Conservation (phyloP, 2,797 vertebrate species). For the Eupleurogrammus muticus region DNA sequence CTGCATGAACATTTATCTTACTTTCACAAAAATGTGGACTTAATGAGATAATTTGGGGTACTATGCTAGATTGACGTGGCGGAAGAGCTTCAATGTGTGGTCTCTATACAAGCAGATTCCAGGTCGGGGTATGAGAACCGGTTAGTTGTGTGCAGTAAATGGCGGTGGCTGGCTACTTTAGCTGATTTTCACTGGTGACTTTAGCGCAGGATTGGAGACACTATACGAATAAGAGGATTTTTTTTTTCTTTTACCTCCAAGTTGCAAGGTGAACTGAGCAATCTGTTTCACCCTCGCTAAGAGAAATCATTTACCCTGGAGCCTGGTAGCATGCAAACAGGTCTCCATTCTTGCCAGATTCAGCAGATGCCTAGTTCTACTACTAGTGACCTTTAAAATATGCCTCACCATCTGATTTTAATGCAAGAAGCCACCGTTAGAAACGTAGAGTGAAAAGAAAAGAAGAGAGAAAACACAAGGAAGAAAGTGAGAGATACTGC, state of each 20-base stretch:
- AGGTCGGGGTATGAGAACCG: conserved; percentile 42
- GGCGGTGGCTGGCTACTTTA: conserved; percentile 43
- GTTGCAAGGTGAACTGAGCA: conserved; percentile 66
- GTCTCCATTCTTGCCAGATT: conserved; percentile 61
- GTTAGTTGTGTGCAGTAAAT: conserved; percentile 43
- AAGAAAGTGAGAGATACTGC: not conserved
- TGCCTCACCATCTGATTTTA: conserved; percentile 76
- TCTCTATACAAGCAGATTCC: conserved; percentile 33
- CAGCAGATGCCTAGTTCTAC: conserved; percentile 66
- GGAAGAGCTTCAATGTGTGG: conserved; percentile 67
- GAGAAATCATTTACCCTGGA: conserved; percentile 64
- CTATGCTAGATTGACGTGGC: conserved; percentile 47
- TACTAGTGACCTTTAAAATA: conserved; percentile 81
- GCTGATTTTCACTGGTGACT: conserved; percentile 34
- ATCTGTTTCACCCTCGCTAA: conserved; percentile 62
- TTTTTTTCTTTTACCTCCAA: conserved; percentile 42
- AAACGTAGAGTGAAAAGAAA: conserved; percentile 24
- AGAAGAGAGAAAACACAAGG: not conserved
- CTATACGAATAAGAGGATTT: conserved; percentile 21
- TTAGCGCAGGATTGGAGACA: conserved; percentile 35
- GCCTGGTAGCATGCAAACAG: conserved; percentile 52
- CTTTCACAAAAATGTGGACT: conserved; percentile 73
- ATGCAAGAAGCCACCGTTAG: conserved; percentile 20
- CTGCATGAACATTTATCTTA: conserved; percentile 73
- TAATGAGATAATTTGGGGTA: conserved; percentile 80